Evolutionary conservation across 2,797 vertebrate genomes (phyloP), one percentile per base, ranked within the genome.

Genomic region (Loriculus beryllinus): DNA sequence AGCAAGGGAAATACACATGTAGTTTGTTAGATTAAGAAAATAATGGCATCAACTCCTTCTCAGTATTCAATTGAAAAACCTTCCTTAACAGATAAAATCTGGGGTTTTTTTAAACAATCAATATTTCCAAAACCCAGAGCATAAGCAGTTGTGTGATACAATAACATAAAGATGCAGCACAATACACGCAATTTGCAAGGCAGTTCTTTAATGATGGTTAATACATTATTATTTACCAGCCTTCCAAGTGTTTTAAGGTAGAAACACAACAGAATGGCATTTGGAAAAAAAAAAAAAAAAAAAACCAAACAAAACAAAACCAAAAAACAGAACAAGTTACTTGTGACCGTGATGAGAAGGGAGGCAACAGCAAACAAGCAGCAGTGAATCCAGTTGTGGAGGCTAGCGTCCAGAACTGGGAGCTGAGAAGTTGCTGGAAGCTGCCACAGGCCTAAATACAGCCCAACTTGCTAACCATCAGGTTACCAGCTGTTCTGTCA

Each of bases 81-180:
- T 95, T 87, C 82, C 84, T 85, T 51, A 91, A 96, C 62, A 96
- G 89, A 89, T 96, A 92, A 97, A 92, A 92, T 92, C 89, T 97
- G 95, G 95, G 33, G 37, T 59, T 94, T 96, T 94, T 95, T 86
- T 15, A 82, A 97, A 88, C 76, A 95, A 91, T 74, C 78, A 83
- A 11, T 74, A 82, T 95, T 96, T 93, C 72, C 67, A 96, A 97
- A 93, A 67, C 88, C 63, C 10, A 7, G 54, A 76, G 25, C 39
- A 49, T 39, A 45, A 92, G 12, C 11, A 86, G 51, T 83, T 88
- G 47, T 33, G 57, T 54, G 83, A 89, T 80, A 95, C 5, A 60
- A 68, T 56, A 56, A 39, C 71, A 29, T 67, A 64, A 95, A 94
- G 40, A 37, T n/a, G 33, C 43, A 88, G 23, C 6, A 2, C 43